phyloP scores from a whole-genome alignment of 2,113 vertebrate genomes.

The Colossoma macropomum region DNA sequence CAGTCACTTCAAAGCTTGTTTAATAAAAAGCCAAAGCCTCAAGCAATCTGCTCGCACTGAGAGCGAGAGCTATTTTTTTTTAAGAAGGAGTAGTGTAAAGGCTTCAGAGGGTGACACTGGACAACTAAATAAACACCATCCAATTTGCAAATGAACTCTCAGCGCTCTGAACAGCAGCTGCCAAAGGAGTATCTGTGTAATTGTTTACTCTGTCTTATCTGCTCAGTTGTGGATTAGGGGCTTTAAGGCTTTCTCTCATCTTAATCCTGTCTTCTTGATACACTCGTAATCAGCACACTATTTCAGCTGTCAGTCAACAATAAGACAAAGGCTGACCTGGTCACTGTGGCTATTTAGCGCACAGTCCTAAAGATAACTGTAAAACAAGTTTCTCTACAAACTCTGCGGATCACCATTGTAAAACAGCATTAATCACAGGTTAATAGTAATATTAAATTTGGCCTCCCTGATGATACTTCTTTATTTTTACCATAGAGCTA shows the following conservation, averaged over 20 bases:
- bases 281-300: constrained; percentile 32
- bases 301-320: constrained; percentile 34
- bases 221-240: constrained; percentile 55
- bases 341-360: not conserved
- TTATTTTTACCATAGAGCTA: not conserved
- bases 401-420: not conserved
- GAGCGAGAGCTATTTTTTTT: not conserved
- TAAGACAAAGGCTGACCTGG: constrained; percentile 31
- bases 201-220: constrained; percentile 55
- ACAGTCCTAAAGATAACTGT: not conserved
- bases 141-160: constrained; percentile 40
- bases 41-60: not conserved
- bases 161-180: constrained; percentile 6
- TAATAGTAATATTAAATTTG: not conserved
- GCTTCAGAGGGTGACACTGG: constrained; percentile 18
- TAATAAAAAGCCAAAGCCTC: constrained; percentile 20
- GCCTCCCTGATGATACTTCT: no score
- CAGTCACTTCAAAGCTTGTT: constrained; percentile 30
- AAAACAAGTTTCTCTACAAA: not conserved
- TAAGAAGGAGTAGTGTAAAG: not conserved
- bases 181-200: constrained; percentile 35
- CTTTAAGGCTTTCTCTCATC: constrained; percentile 42
- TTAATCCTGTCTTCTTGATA: constrained; percentile 54
- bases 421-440: not conserved
- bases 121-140: constrained; percentile 35